phyloP scores from a whole-genome alignment of 2,797 vertebrate species.

The Paramormyrops hopkinsi region DNA sequence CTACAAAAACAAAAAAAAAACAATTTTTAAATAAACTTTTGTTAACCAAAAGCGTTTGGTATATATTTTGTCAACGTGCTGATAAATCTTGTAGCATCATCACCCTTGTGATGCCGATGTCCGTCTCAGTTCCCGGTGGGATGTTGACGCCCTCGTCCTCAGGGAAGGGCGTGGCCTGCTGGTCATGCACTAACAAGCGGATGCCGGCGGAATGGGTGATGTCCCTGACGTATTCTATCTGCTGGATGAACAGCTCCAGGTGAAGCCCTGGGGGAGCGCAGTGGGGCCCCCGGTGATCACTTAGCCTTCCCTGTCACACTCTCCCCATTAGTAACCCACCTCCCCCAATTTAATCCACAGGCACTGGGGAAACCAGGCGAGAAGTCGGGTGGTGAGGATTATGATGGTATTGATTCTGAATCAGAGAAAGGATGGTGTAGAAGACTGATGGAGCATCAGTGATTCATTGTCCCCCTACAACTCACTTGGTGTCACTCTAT shows the following conservation, averaged over 20 bases:
- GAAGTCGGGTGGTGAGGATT: neutral
- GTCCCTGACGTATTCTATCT: conserved; percentile 36
- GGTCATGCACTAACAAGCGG: conserved; percentile 37
- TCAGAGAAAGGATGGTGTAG: neutral
- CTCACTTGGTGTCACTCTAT: neutral
- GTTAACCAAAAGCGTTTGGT: neutral
- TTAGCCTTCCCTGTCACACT: neutral
- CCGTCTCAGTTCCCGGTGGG: conserved; percentile 37
- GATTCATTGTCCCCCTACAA: neutral
- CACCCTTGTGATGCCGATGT: conserved; percentile 42
- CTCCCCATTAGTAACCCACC: neutral
- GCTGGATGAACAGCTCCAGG: conserved; percentile 41
- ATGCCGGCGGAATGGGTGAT: conserved; percentile 37
- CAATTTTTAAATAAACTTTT: neutral
- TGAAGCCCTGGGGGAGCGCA: conserved; percentile 29
- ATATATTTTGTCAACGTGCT: neutral
- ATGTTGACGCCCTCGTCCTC: conserved; percentile 41
- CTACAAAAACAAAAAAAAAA: neutral
- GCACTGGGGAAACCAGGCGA: neutral
- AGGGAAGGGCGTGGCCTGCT: conserved; percentile 34
- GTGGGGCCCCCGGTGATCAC: neutral
- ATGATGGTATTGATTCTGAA: neutral
- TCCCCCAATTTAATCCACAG: neutral
- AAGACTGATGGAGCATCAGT: neutral
- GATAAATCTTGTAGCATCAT: neutral